A percentile compares a stretch with the other conserved stretches of the same genome.
Conservation (phyloP, 2,113 vertebrate genomes). For the Sula dactylatra region DNA sequence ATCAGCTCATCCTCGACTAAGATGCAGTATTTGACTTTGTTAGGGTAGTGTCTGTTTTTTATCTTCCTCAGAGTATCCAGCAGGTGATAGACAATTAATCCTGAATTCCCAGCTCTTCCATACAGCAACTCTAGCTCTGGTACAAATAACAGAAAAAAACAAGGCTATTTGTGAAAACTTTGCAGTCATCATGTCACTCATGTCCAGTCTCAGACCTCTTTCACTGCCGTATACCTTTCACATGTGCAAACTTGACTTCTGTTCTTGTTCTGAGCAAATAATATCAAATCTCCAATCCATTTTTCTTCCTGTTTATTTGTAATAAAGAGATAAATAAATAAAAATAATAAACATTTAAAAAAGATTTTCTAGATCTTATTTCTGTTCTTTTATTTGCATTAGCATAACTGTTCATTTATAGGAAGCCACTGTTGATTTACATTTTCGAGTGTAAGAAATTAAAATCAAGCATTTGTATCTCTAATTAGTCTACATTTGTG, state of each 20-base stretch:
- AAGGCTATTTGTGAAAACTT: neutral
- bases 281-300: too few relatives aligned
- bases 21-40: neutral
- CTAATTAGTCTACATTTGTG: neutral
- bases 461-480: neutral
- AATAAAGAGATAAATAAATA: neutral
- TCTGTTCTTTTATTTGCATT: neutral
- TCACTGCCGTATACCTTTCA: rapidly evolving
- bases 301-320: neutral
- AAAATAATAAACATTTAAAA: neutral
- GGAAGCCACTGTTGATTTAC: neutral
- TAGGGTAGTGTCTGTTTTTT: neutral
- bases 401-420: neutral
- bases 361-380: neutral
- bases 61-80: neutral
- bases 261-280: neutral
- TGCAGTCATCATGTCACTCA: neutral
- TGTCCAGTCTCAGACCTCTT: neutral
- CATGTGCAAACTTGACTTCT: neutral
- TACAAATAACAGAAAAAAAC: neutral
- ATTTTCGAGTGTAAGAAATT: neutral
- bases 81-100: neutral
- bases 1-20: neutral
- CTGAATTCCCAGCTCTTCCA: neutral
- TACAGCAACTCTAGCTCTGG: neutral